Percentiles rank a stretch among this genome's conserved stretches.
These are phyloP conservation scores for Tor tambroides DNA, from an alignment of 2,113 vertebrate species.

Conservation along the genomic window DNA sequence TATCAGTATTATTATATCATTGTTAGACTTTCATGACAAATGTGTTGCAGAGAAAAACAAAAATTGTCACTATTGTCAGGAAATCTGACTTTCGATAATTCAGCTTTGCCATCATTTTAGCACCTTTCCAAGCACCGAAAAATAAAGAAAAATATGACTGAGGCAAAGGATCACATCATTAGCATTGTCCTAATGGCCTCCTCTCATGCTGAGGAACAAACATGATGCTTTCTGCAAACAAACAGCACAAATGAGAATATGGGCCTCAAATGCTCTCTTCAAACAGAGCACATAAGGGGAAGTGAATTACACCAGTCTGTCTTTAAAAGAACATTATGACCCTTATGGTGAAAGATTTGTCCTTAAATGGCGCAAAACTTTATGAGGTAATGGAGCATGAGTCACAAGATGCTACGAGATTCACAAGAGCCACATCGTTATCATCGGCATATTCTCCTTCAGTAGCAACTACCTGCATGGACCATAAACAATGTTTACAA, in stretches of 20 bases:
- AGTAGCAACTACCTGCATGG: background rate
- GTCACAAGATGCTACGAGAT: background rate
- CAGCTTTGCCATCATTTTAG: background rate
- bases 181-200: slow-evolving; percentile 16
- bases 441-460: background rate
- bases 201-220: slow-evolving; percentile 12
- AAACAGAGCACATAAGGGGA: slow-evolving; percentile 20
- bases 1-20: no score
- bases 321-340: slow-evolving; percentile 38
- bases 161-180: slow-evolving; percentile 21
- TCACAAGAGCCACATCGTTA: background rate
- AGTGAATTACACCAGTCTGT: slow-evolving; percentile 8
- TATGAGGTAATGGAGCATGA: slow-evolving; percentile 16
- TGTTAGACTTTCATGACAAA: no score
- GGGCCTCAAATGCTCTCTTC: background rate
- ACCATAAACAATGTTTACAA: background rate
- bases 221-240: background rate
- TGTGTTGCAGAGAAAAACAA: background rate
- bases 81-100: background rate
- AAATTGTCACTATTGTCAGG: background rate
- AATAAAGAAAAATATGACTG: background rate
- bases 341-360: slow-evolving; percentile 1
- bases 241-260: slow-evolving; percentile 27
- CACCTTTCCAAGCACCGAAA: background rate
- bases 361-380: slow-evolving; percentile 40